These are phyloP conservation scores for Ptilodon capucinus DNA, from an alignment of 2,888 invertebrate species.

Conservation along the genomic window DNA sequence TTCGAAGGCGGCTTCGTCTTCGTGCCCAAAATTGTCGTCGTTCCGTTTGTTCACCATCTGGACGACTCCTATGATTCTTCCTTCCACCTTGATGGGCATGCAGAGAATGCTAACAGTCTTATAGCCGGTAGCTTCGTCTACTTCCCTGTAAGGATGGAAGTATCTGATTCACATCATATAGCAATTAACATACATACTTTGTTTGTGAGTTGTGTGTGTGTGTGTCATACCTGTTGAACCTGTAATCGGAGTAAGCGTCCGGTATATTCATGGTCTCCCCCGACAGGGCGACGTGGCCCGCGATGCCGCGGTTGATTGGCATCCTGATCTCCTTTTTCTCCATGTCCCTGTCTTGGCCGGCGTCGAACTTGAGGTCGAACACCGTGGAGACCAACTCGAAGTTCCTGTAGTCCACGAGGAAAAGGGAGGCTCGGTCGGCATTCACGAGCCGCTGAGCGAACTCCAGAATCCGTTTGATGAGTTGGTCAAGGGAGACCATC, in stretches of 20 bases:
- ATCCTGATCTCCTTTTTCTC: slow-evolving; percentile 84
- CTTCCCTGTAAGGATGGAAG: slow-evolving; percentile 76
- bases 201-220: no score
- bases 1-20: slow-evolving; percentile 92
- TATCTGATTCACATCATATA: no score
- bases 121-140: slow-evolving; percentile 86
- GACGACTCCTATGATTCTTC: slow-evolving; percentile 91
- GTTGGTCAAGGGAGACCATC: slow-evolving; percentile 91
- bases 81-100: slow-evolving; percentile 93
- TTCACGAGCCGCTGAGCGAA: slow-evolving; percentile 91
- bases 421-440: slow-evolving; percentile 92
- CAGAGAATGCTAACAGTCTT: slow-evolving; percentile 90
- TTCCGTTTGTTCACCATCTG: slow-evolving; percentile 91
- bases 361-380: slow-evolving; percentile 84
- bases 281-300: slow-evolving; percentile 90
- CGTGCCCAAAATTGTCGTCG: slow-evolving; percentile 79
- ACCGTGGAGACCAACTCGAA: slow-evolving; percentile 91
- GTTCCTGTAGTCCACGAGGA: slow-evolving; percentile 88
- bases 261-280: slow-evolving; percentile 91
- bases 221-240: slow-evolving; percentile 85
- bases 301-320: slow-evolving; percentile 90
- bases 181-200: no score
- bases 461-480: slow-evolving; percentile 92
- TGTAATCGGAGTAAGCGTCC: slow-evolving; percentile 90
- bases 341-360: slow-evolving; percentile 45